Evolutionary conservation across 2,797 vertebrate species (phyloP), one percentile per base, ranked within the genome.

Genomic region (Garrulus glandarius): DNA sequence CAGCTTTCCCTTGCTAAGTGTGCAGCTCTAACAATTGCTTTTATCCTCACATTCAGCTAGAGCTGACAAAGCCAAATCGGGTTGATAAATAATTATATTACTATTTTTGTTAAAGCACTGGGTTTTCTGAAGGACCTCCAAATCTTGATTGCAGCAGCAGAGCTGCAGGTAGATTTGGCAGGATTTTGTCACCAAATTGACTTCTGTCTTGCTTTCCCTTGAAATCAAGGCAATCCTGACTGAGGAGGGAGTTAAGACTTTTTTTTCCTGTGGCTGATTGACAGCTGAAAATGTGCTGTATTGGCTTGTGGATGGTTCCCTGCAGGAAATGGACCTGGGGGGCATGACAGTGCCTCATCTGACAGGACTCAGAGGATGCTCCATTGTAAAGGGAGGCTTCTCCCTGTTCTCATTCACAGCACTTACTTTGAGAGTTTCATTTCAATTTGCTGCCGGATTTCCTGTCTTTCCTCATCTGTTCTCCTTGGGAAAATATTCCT

Each of bases 341-440:
- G 43, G 18, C n/a, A 63, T 65, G 63, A 36, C 50, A 61, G 15
- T 60, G 41, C 57, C 61, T 60, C 4, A 8, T 79, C 47, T 80
- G 59, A 39, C 59, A 68, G 63, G 43, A 32, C 26, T 37, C 41
- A 39, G 49, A 60, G 32, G 41, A 49, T 5, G 2, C 56, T 55
- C 30, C 30, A 26, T 46, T 47, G 59, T 39, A 77, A 82, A 92
- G 46, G 67, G 49, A 81, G 46, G 10, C 34, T 79, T 36, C 56
- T 90, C 85, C 64, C 60, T 49, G 7, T 39, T 74, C 72, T 82
- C 67, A 43, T 72, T 84, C 74, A 68, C 60, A 63, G 22, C 74
- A 98, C 99, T 99, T 98, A 99, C 99, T 99, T 99, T 92, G 99
- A 99, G 86, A 99, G 98, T 96, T 99, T 99, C 98, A 98, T 98